Conservation (phyloP, 2,113 vertebrate genomes). For the human region GRCh38 chr5:10085001-10085500, state of each 20-base stretch:
- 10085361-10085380: not conserved
- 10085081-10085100: not conserved
- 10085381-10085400: accelerated
- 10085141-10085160: not conserved
- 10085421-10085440: not conserved
- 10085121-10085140: too few relatives aligned
- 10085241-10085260: not conserved
- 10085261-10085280: not conserved
- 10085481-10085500: not conserved
- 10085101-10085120: not conserved
- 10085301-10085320: not conserved
- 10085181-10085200: not conserved
- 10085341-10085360: not conserved
- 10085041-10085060: not conserved
- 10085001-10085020: not conserved
- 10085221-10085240: not conserved
- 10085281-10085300: too few relatives aligned
- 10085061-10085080: not conserved
- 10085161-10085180: not conserved
- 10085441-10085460: not conserved
- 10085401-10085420: too few relatives aligned
- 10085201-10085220: too few relatives aligned
- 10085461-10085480: not conserved
- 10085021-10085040: not conserved
- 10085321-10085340: too few relatives aligned